Evolutionary conservation across 2,888 invertebrate species (phyloP).

Genomic region (Loripinus fragilis): DNA sequence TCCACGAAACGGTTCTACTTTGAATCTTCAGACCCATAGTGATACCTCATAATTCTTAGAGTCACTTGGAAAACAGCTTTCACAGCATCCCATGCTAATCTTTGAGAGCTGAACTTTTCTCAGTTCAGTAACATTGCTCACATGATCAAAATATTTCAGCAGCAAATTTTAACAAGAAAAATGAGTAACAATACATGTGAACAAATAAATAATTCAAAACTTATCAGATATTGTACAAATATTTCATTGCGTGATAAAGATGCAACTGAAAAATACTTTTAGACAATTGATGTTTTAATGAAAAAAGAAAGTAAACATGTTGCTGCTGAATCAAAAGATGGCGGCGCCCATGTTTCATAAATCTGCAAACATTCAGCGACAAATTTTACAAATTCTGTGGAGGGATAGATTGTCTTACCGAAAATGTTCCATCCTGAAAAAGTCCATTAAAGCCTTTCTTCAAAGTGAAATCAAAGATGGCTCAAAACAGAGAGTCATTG

Average conservation of each 20-base stretch:
- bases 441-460: slow-evolving; percentile 51
- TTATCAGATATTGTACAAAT: no score
- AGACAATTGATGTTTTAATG: no score
- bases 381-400: background rate
- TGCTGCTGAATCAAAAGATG: slow-evolving; percentile 60
- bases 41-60: slow-evolving; percentile 24
- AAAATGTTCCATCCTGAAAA: slow-evolving; percentile 45
- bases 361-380: slow-evolving; percentile 5
- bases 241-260: no score
- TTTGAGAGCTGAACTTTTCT: background rate
- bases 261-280: no score
- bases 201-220: no score
- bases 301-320: background rate
- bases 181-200: no score
- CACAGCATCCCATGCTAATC: slow-evolving; percentile 55
- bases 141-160: slow-evolving; percentile 40
- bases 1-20: background rate
- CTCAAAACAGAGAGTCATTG: slow-evolving; percentile 8
- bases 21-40: background rate
- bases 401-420: slow-evolving; percentile 22
- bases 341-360: slow-evolving; percentile 59
- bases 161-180: no score
- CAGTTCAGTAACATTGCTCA: slow-evolving; percentile 33
- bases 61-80: slow-evolving; percentile 45
- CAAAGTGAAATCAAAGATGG: slow-evolving; percentile 11